Conservation (phyloP, 2,888 invertebrate genomes). For the Aleiodes leptofemur region DNA sequence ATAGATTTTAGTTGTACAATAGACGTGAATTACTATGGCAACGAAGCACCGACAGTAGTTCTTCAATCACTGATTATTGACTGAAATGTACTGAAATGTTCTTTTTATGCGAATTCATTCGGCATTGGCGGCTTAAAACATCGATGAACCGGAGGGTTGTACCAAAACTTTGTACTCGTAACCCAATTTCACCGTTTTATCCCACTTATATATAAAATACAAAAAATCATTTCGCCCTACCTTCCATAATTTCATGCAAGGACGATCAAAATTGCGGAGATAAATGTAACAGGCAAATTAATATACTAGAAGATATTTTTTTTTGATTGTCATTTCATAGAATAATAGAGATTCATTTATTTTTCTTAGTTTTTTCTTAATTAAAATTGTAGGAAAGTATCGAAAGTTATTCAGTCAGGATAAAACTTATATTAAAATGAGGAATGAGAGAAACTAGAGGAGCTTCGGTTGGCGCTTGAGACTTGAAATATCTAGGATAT, state of each 20-base stretch:
- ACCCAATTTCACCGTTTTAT: slow-evolving; percentile 26
- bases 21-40: slow-evolving; percentile 60
- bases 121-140: slow-evolving; percentile 13
- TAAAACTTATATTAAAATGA: too few species aligned
- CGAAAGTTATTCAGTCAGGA: not conserved
- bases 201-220: slow-evolving; percentile 1
- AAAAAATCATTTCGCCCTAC: slow-evolving; percentile 6
- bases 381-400: not conserved
- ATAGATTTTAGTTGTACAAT: slow-evolving; percentile 24
- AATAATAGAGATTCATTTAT: slow-evolving; percentile 9
- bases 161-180: not conserved
- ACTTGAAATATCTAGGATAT: slow-evolving; percentile 83
- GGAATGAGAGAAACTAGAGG: slow-evolving; percentile 66
- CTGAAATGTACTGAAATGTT: slow-evolving; percentile 47
- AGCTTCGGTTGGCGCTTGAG: slow-evolving; percentile 84
- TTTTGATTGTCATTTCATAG: slow-evolving; percentile 10
- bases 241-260: slow-evolving; percentile 46
- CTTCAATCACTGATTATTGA: slow-evolving; percentile 59
- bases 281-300: not conserved
- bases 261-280: slow-evolving; percentile 26
- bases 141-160: slow-evolving; percentile 16
- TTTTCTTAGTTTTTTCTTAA: not conserved
- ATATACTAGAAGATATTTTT: not conserved
- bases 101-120: slow-evolving; percentile 42
- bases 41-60: slow-evolving; percentile 52